A percentile compares a stretch with the other conserved stretches of the same genome.
Conservation (phyloP, 2,888 invertebrate species). For the Hyles lineata region DNA sequence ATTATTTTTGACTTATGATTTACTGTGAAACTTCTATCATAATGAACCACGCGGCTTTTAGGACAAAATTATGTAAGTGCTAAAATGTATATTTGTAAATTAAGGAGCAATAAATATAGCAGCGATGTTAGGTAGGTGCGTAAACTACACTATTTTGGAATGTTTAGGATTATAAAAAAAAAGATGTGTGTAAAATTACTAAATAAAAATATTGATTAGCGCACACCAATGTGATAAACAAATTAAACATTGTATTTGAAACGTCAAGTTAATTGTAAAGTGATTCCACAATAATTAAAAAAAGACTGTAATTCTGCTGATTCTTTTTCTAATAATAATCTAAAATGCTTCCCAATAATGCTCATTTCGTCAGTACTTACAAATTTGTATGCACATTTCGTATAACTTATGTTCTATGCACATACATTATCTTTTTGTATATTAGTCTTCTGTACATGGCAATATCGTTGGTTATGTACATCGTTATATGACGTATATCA, state of each 20-base stretch:
- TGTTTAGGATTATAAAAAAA: conserved; percentile 5
- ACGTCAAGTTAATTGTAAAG: conserved; percentile 4
- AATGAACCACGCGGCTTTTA: conserved; percentile 3
- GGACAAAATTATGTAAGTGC: conserved; percentile 8
- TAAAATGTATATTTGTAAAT: conserved; percentile 10
- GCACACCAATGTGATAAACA: conserved; percentile 24
- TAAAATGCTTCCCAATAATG: conserved; percentile 18
- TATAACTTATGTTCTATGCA: neutral
- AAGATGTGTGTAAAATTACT: neutral
- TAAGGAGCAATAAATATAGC: neutral
- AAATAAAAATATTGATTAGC: conserved; percentile 14
- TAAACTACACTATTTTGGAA: conserved; percentile 1
- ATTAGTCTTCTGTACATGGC: neutral
- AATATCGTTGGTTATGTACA: neutral
- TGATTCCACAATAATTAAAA: neutral
- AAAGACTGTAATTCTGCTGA: conserved; percentile 19
- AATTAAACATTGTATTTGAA: conserved; percentile 12
- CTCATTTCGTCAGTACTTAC: neutral
- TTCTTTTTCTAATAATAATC: neutral
- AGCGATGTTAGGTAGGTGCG: neutral
- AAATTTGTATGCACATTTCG: conserved; percentile 13
- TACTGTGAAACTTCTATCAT: conserved; percentile 7
- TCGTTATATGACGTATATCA: neutral
- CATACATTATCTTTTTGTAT: neutral
- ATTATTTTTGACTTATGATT: too few relatives aligned